These are phyloP conservation scores for Maniola jurtina DNA, from an alignment of 1,140 invertebrate genomes.

Conservation along the genomic window DNA sequence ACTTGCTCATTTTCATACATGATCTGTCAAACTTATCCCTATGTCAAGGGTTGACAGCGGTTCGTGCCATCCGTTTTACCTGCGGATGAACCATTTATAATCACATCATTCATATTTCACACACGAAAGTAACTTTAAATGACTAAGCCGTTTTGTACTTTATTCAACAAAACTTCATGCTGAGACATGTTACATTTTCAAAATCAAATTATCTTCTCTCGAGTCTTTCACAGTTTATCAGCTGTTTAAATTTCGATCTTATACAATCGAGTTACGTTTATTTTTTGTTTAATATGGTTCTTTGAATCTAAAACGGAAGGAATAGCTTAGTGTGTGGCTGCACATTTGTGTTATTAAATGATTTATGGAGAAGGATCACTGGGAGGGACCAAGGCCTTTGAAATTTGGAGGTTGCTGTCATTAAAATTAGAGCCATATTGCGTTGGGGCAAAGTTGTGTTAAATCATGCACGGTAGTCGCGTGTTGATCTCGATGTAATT, in stretches of 20 bases:
- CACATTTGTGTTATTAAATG: constrained; percentile 78
- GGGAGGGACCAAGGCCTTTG: constrained; percentile 29
- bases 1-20: constrained; percentile 52
- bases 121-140: constrained; percentile 37
- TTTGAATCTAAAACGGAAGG: constrained; percentile 66
- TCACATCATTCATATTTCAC: constrained; percentile 25
- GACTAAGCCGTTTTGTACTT: constrained; percentile 24
- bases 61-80: constrained; percentile 61
- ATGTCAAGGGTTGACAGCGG: constrained; percentile 72
- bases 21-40: constrained; percentile 69
- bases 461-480: constrained; percentile 70
- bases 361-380: constrained; percentile 75
- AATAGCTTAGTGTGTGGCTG: constrained; percentile 73
- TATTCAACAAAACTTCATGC: constrained; percentile 30
- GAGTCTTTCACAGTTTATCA: constrained; percentile 31
- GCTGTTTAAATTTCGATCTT: constrained; percentile 29
- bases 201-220: constrained; percentile 31
- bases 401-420: constrained; percentile 46
- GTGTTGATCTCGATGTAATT: constrained; percentile 75
- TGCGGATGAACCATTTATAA: constrained; percentile 52
- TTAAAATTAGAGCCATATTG: constrained; percentile 45
- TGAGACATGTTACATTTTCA: constrained; percentile 49
- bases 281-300: constrained; percentile 31
- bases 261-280: constrained; percentile 26
- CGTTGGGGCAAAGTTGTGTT: constrained; percentile 36